Evolutionary conservation across 2,113 vertebrate genomes (phyloP).

Genomic region (Gambusia holbrooki): DNA sequence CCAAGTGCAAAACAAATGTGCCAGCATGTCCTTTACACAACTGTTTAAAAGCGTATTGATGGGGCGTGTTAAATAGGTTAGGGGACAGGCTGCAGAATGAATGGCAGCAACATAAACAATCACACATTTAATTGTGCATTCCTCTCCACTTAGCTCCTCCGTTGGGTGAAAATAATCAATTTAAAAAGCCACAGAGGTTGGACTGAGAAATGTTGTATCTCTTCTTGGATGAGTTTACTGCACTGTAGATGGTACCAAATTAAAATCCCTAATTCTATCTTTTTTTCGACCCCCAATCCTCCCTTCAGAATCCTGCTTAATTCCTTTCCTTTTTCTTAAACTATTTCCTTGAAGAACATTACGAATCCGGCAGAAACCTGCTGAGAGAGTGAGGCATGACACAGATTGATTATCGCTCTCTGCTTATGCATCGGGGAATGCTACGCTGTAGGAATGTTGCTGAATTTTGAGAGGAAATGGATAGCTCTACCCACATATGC

Average conservation of each 20-base stretch:
- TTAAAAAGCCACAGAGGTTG: constrained; percentile 50
- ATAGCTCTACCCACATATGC: constrained; percentile 36
- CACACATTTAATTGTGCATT: constrained; percentile 61
- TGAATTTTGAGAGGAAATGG: constrained; percentile 39
- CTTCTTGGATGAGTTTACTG: constrained; percentile 43
- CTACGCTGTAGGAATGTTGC: constrained; percentile 39
- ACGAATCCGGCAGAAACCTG: constrained; percentile 50
- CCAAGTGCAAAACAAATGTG: constrained; percentile 44
- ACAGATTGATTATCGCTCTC: constrained; percentile 68
- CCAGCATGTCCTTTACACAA: constrained; percentile 43
- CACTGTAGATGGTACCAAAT: constrained; percentile 24
- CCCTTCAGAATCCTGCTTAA: constrained; percentile 24
- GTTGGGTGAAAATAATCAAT: constrained; percentile 52
- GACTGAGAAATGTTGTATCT: constrained; percentile 23
- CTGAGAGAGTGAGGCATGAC: constrained; percentile 42
- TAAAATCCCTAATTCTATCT: constrained; percentile 38
- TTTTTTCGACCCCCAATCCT: constrained; percentile 29
- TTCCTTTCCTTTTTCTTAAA: constrained; percentile 11
- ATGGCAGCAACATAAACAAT: constrained; percentile 56
- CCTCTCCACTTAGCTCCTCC: constrained; percentile 54
- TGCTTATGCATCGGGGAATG: constrained; percentile 50
- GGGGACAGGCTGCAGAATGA: constrained; percentile 47
- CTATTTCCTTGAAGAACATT: constrained; percentile 39
- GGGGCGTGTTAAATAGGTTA: constrained; percentile 48
- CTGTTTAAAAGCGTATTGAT: constrained; percentile 58